Evolutionary conservation across 2,888 invertebrate species (phyloP), one percentile per base, ranked within the genome.

Genomic region (Orthosia gracilis): DNA sequence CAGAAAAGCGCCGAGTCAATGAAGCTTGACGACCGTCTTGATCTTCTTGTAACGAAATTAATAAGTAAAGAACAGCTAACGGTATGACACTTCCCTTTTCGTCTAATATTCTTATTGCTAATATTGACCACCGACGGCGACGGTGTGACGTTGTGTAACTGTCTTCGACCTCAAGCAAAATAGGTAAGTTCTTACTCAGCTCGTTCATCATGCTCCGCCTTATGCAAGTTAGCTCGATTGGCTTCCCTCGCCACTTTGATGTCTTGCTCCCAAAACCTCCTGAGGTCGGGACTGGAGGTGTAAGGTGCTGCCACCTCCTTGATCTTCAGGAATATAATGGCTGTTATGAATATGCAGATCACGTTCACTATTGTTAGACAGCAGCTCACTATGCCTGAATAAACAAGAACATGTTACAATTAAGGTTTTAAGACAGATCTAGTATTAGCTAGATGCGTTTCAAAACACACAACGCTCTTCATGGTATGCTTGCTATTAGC

Each of bases 231-330:
- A 4, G 97, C 97, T 69, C 96, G 96, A 90, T 98, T 98, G 26
- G 97, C 97, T 85, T 98, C 97, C 45, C 98, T 95, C 0, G 97
- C 98, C n/a, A 98, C 97, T 71, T 97, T 97, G 69, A 98, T 97
- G 91, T 98, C 98, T 83, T 97, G 97, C 90, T 98, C 98, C 98
- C 98, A 98, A 93, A 98, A 98, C 85, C 98, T 95, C 82, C 97
- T 97, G 66, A 98, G 94, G 88, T 98, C 98, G 40, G 98, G 97
- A 78, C 97, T 97, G 1, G 98, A 98, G 0, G 98, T 98, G 87
- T 98, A 98, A 0, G 98, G 98, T 67, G 98, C 98, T 0, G 98
- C 98, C 13, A 98, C 98, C 94, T 98, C 98, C 92, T 98, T 98
- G 83, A 98, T 98, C 97, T 98, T 98, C 66, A 98, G 94, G 78